Percentiles rank a stretch among this genome's conserved stretches.
These are phyloP conservation scores for Petaurus breviceps DNA, from an alignment of 2,113 vertebrate genomes.

Conservation along the genomic window DNA sequence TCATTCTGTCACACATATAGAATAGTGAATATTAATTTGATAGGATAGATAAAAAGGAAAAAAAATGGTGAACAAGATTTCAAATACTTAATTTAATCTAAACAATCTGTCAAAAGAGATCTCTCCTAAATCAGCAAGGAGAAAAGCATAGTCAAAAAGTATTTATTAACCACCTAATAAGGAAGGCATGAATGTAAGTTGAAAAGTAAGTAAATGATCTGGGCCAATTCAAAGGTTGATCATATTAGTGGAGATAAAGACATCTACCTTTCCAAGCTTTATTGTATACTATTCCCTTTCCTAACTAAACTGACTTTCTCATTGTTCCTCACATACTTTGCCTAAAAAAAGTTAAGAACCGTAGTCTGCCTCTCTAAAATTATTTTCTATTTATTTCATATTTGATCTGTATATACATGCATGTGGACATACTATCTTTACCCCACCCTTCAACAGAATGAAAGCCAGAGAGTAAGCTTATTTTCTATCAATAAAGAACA, in stretches of 20 bases:
- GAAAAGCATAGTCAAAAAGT: background rate
- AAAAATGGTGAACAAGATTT: background rate
- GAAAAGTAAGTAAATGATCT: background rate
- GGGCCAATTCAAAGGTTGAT: background rate
- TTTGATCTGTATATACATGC: background rate
- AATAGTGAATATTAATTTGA: background rate
- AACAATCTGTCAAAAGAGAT: background rate
- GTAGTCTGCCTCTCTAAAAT: background rate
- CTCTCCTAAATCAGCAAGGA: background rate
- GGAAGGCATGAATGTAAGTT: background rate
- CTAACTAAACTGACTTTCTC: background rate
- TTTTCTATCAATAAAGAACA: background rate
- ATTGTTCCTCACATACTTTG: background rate
- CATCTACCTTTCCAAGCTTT: background rate
- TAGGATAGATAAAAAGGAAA: background rate
- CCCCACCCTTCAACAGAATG: too few species aligned
- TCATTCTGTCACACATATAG: background rate
- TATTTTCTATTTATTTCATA: background rate
- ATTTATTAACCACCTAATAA: background rate
- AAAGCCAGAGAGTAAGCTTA: too few species aligned
- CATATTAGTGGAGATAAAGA: background rate
- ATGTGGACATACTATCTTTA: too few species aligned
- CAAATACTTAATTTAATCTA: background rate
- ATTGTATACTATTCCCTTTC: background rate
- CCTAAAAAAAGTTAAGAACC: background rate